phyloP scores from a whole-genome alignment of 2,888 invertebrate species.

The Plagodis dolabraria region DNA sequence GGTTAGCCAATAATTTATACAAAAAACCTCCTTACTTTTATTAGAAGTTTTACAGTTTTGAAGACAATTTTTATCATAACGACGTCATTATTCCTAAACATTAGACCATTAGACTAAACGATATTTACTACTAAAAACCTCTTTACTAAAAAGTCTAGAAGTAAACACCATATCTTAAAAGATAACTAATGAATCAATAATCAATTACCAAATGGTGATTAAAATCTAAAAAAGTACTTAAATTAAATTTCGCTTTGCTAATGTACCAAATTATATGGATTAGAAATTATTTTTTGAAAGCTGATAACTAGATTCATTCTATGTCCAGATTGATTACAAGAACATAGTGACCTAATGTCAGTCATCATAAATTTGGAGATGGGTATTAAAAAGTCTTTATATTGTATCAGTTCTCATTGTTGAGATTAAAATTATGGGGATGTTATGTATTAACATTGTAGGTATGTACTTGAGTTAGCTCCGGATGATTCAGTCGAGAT shows the following conservation, averaged over 20 bases:
- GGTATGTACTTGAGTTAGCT: constrained; percentile 1
- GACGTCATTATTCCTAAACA: too few species aligned
- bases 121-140: too few species aligned
- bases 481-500: constrained; percentile 10
- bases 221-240: constrained; percentile 4
- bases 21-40: too few species aligned
- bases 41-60: too few species aligned
- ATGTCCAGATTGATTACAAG: too few species aligned
- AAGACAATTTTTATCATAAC: too few species aligned
- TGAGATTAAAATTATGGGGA: background rate
- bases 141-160: too few species aligned
- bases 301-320: too few species aligned
- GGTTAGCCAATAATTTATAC: too few species aligned
- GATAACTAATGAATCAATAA: constrained; percentile 13
- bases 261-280: constrained; percentile 15
- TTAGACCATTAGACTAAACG: too few species aligned
- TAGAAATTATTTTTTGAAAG: constrained; percentile 8
- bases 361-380: background rate
- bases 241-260: constrained; percentile 8
- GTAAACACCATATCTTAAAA: background rate
- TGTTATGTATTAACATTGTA: background rate
- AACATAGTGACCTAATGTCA: too few species aligned
- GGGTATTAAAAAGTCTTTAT: too few species aligned
- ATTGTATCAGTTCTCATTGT: constrained; percentile 4
- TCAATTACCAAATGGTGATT: constrained; percentile 6